Conservation (phyloP, 2,113 vertebrate species). For the Oryzias curvinotus region DNA sequence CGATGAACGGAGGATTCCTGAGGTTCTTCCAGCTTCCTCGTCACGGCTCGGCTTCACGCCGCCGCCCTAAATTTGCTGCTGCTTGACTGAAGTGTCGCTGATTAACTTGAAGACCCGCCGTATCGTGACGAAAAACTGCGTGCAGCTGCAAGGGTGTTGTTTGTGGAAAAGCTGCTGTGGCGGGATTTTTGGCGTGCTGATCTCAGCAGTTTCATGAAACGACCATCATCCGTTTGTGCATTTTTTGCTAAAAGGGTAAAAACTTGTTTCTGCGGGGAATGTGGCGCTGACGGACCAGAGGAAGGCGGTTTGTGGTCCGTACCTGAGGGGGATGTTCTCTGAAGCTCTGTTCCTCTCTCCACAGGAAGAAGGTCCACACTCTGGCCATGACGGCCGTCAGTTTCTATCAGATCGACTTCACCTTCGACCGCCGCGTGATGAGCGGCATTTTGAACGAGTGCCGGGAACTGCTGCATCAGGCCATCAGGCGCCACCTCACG, state of each 20-base stretch:
- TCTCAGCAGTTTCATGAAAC: conserved; percentile 49
- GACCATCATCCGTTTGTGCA: conserved; percentile 38
- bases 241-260: conserved; percentile 34
- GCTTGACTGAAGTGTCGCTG: not conserved
- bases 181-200: conserved; percentile 38
- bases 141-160: not conserved
- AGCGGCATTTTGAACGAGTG: conserved; percentile 85
- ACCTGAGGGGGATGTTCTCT: conserved; percentile 27
- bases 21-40: not conserved
- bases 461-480: conserved; percentile 90
- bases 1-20: no score
- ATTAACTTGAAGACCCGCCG: conserved; percentile 3
- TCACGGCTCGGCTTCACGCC: not conserved
- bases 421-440: conserved; percentile 94
- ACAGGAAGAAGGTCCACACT: conserved; percentile 85
- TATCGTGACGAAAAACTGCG: not conserved
- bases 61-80: not conserved
- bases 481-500: conserved; percentile 87
- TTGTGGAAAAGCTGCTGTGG: conserved; percentile 10
- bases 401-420: conserved; percentile 97
- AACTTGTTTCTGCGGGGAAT: conserved; percentile 24
- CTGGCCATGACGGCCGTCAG: conserved; percentile 93
- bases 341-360: conserved; percentile 26
- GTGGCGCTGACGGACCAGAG: conserved; percentile 29
- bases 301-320: conserved; percentile 28